Evolutionary conservation across 2,113 vertebrate genomes (phyloP).

Genomic region (Micromys minutus): DNA sequence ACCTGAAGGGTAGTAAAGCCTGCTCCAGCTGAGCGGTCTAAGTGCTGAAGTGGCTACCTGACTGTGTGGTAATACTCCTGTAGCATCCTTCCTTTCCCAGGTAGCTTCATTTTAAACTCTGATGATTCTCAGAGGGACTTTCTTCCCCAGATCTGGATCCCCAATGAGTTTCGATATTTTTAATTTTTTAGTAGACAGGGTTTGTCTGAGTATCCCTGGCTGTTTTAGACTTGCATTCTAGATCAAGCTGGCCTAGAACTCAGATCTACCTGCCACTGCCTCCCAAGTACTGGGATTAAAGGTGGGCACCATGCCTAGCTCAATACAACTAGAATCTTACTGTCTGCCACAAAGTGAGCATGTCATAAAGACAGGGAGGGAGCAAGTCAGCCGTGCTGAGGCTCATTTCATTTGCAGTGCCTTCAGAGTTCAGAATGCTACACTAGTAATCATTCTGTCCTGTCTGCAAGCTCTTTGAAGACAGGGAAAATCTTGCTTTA

Average conservation of each 20-base stretch:
- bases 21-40: not conserved
- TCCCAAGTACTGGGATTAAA: no score
- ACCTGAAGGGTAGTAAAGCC: not conserved
- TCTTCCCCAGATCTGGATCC: no score
- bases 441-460: not conserved
- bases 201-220: not conserved
- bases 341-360: not conserved
- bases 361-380: not conserved
- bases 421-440: not conserved
- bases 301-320: not conserved
- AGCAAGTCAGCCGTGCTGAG: not conserved
- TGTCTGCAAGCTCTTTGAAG: not conserved
- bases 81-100: not conserved
- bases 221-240: not conserved
- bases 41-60: not conserved
- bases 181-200: not conserved
- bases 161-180: not conserved
- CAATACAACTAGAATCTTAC: not conserved
- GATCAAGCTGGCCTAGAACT: not conserved
- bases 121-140: not conserved
- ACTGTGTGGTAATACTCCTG: fast-evolving
- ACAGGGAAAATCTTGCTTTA: not conserved
- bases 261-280: not conserved
- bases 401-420: not conserved
- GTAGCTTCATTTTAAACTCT: not conserved